Evolutionary conservation across 2,113 vertebrate species (phyloP), one percentile per base, ranked within the genome.

Genomic region (Charina bottae): DNA sequence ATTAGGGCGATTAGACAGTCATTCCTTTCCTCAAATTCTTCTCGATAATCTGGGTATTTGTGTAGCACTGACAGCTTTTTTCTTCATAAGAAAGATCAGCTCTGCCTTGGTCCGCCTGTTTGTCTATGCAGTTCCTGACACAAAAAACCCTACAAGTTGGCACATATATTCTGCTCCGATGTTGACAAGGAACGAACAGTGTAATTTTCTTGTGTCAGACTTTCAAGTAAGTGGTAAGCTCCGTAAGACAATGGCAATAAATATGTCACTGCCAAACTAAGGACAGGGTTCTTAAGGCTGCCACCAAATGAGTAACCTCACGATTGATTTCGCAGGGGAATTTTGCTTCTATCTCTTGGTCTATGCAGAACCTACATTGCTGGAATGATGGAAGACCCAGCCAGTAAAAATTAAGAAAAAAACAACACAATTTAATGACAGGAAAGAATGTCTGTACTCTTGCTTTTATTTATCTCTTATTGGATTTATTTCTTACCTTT

Each of bases 161-260:
- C 24, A 37, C 0, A 0, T 21, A 1, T 91, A 60, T 9, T 94
- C 46, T 6, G 24, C 0, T 6, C 72, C 0, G 2, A 86, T 28
- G 15, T 6, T 95, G 68, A 59, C 54, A 88, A 24, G 68, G 54
- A 89, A 8, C 24, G 33, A 93, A 37, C 4, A 55, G 3, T 49
- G 60, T 4, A 9, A 28, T 72, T 91, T 85, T 64, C 91, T 88
- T 85, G 15, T 58, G 59, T 93, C 53, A 92, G 4, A 53, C 55
- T 84, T 89, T 55, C 72, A 85, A 92, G 42, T 78, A 58, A 89
- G 12, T 58, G 54, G 55, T 37, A 90, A 92, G 72, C 26, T 7
- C 90, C 49, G 37, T 55, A 54, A 85, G 62, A 91, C 19, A 59
- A 59, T 83, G 56, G 3, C 28, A 62, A 1, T 90, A 93, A 96